Evolutionary conservation across 2,113 vertebrate species (phyloP), one percentile per base, ranked within the genome.

Genomic region (Oriolus oriolus): DNA sequence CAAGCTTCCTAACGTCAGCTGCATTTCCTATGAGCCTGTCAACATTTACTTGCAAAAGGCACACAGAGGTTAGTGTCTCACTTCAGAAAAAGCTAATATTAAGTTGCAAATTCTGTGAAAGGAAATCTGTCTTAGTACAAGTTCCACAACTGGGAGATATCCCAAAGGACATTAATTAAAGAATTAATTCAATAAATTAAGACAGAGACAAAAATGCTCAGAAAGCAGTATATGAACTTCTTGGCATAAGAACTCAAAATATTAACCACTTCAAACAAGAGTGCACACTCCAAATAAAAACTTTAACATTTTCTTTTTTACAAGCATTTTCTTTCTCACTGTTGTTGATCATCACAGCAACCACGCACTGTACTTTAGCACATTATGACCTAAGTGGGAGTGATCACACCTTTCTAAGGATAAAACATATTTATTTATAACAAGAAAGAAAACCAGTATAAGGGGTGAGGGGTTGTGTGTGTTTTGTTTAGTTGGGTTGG

Each of bases 1-100:
- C 73, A 94, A 56, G 74, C 78, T 91, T 89, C 77, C 78, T 85
- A 96, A 96, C 37, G 11, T 96, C 87, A 91, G 79, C 77, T 95
- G 93, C 90, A 96, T 92, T 94, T 96, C 89, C 81, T 85, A 88
- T 54, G 73, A 92, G 93, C 26, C 79, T 66, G 92, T 95, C 85
- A 93, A 88, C 18, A 13, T 87, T 84, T 50, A 60, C 81, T 84
- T 65, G 71, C 82, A 96, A 84, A 92, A 93, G 60, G 53, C 95
- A 96, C 89, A 94, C 54, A 91, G 87, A 85, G 42, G 42, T 87
- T 35, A 95, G 53, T 78, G 86, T 90, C 80, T 96, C 47, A 4
- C 59, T 87, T 80, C 39, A 93, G 71, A 90, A 92, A 92, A 42
- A 37, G 63, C 59, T 76, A 85, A 90, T 76, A 74, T 33, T 73